phyloP scores from a whole-genome alignment of 2,113 vertebrate genomes.

The Hipposideros armiger region DNA sequence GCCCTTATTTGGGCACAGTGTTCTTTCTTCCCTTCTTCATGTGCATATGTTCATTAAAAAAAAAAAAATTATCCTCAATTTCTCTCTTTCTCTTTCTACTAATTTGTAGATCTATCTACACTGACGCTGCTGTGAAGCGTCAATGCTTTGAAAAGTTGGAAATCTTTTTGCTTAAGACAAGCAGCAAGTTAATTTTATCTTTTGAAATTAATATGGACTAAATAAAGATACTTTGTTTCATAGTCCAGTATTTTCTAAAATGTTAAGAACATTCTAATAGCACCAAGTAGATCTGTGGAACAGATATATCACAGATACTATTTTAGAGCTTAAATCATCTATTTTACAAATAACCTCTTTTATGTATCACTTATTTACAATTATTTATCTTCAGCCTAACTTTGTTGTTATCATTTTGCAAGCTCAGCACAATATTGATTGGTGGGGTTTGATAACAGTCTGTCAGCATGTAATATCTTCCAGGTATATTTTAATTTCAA shows the following conservation, averaged over 20 bases:
- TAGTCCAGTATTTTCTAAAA: conserved; percentile 47
- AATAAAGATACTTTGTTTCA: conserved; percentile 55
- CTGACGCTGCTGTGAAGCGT: background rate
- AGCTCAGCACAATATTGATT: conserved; percentile 45
- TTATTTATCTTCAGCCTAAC: conserved; percentile 30
- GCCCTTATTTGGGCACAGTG: background rate
- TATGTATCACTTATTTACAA: conserved; percentile 23
- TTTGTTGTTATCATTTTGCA: conserved; percentile 34
- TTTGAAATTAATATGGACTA: conserved; percentile 26
- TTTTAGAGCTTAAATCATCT: conserved; percentile 29
- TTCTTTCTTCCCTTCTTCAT: conserved; percentile 17
- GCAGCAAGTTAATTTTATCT: conserved; percentile 34
- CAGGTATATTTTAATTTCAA: conserved; percentile 10
- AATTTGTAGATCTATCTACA: background rate
- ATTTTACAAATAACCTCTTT: conserved; percentile 52
- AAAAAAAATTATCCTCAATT: conserved; percentile 4
- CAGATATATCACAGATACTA: conserved; percentile 20
- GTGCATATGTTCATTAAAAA: background rate
- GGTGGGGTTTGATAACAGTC: background rate
- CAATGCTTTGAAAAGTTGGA: background rate
- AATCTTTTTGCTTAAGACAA: conserved; percentile 50
- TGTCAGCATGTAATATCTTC: conserved; percentile 30
- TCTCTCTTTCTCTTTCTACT: conserved; percentile 19
- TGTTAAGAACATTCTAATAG: background rate
- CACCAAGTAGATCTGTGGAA: conserved; percentile 24